Base-by-base conservation (phyloP, 2,797 vertebrate species). In the Psittacula echo region DNA sequence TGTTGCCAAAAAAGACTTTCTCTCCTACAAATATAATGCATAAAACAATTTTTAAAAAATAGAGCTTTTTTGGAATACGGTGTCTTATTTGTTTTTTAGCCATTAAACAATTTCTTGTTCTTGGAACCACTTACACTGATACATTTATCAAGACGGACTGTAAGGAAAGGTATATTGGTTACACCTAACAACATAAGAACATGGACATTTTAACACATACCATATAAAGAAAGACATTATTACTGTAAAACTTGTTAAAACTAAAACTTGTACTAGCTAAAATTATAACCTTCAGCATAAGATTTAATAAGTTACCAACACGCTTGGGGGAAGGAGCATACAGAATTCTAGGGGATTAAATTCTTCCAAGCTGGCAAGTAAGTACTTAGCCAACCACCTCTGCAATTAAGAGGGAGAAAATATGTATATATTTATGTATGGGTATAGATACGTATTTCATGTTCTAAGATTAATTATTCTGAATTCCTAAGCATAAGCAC, bases 401-500 rank as follows among this genome's bases (percentile, higher is more conserved):
- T 44, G 23, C 4, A 68, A 15, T 44, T 50, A 77, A 65, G 29
- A 75, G 22, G 15, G 51, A 13, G 14, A 22, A 86, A 85, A 58
- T 7, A 58, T 0, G 8, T 44, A 7, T 39, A 1, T n/a, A 50
- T 68, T n/a, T 47, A 39, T 10, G 9, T 14, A 54, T 2, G 4
- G 13, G 5, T 34, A 29, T 23, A 71, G 4, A 44, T 30, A 68
- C 2, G 61, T 58, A 70, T 65, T 44, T 41, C 7, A 54, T n/a
- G 7, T 53, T 94, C 23, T 26, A 54, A 51, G 29, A 88, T 41
- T 1, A 37, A 0, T 2, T 66, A 70, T 51, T 78, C 34, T 29
- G 19, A 73, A 81, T 60, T 56, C 6, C 5, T 30, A 54, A 54
- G 21, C 32, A 39, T 22, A 73, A 83, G 54, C 54, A 86, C 18